Evolutionary conservation across 2,888 invertebrate genomes (phyloP), one percentile per base, ranked within the genome.

Genomic region (Volucella zonaria): DNA sequence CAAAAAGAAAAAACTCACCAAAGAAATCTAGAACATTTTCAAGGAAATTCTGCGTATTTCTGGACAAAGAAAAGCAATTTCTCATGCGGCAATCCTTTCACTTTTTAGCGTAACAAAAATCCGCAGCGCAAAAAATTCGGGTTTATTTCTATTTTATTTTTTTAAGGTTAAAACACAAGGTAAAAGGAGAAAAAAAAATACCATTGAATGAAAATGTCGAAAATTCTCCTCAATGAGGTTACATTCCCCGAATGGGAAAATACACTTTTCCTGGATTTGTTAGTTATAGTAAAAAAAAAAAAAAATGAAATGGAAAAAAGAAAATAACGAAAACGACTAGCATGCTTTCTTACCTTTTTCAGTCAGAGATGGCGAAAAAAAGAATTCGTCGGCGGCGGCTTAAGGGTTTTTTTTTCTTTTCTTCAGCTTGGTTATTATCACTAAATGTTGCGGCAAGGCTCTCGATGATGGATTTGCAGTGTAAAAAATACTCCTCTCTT

Each of bases 371-470:
- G 74, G 66, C 52, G 79, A 86, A 76, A 78, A 87, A 79, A 73
- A 85, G 76, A 85, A 80, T 85, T 77, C 71, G 76, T 85, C 81
- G 85, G 81, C 71, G 85, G 81, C 71, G 31, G 31, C 31, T 31
- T 85, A 76, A 81, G 81, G 58, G 73, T 73, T 85, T 85, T 66
- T 61, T 62, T 75, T 83, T 82, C 76, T 78, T 73, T 79, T 71
- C 64, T 64, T 73, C 79, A 79, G 79, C 79, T 77, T 76, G 76
- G 71, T 85, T 80, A 83, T 87, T 88, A 88, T 88, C 88, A 88
- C 88, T 87, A 82, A 82, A 80, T 80, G 86, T 87, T 87, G 75
- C 87, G 87, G 87, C 88, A 87, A 87, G 88, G 88, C 88, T 87
- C 87, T 86, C 81, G 85, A 85, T 82, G 82, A 81, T 85, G 76